Percentiles rank a stretch among this genome's conserved stretches.
These are phyloP conservation scores for Panagrolaimus sp. DNA, from an alignment of 1,140 invertebrate species.

Conservation along the genomic window DNA sequence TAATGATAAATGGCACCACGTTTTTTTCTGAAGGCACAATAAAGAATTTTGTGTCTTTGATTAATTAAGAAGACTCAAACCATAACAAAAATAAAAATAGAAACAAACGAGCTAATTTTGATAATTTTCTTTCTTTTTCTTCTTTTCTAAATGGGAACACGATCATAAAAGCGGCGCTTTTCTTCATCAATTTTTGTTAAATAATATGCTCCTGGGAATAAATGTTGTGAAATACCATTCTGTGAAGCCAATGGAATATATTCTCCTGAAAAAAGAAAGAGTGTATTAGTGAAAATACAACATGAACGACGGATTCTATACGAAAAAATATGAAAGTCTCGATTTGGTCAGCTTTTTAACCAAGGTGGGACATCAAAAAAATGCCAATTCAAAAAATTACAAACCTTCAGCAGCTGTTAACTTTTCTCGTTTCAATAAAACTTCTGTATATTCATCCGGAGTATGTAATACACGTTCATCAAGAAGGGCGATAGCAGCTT, in stretches of 20 bases:
- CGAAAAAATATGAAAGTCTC: background rate
- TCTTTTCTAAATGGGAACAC: background rate
- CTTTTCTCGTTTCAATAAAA: constrained; percentile 30
- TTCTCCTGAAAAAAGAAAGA: background rate
- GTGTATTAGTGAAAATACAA: background rate
- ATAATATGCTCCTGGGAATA: constrained; percentile 46
- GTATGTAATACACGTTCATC: constrained; percentile 29
- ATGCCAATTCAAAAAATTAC: constrained; percentile 19
- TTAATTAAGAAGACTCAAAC: too few species aligned
- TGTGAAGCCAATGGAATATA: background rate
- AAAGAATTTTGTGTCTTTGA: too few species aligned
- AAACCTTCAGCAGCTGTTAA: constrained; percentile 31
- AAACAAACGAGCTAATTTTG: too few species aligned
- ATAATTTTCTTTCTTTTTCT: too few species aligned
- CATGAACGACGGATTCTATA: constrained; percentile 10
- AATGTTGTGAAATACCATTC: background rate
- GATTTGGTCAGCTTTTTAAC: constrained; percentile 21
- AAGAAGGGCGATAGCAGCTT: constrained; percentile 28
- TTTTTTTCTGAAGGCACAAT: too few species aligned
- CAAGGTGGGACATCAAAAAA: background rate
- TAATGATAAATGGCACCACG: too few species aligned
- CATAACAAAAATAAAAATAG: too few species aligned
- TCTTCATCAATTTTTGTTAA: constrained; percentile 36
- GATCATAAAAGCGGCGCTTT: constrained; percentile 24
- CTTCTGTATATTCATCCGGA: constrained; percentile 45